These are phyloP conservation scores for Cyprinodon brontotheroides DNA, from an alignment of 2,113 vertebrate genomes.

Conservation along the genomic window DNA sequence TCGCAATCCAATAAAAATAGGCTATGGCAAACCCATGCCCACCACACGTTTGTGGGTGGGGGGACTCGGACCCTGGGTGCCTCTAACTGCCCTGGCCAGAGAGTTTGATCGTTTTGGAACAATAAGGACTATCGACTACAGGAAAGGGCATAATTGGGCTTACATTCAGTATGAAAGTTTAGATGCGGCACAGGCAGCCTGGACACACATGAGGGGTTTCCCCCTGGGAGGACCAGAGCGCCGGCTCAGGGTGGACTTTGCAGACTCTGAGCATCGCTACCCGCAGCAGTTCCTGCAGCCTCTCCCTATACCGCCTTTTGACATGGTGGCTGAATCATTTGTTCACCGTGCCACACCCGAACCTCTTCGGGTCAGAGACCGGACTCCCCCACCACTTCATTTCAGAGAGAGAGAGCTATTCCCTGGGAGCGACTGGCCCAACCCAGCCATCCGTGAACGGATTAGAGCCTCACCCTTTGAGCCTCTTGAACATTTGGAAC, in stretches of 20 bases:
- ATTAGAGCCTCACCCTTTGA: conserved; percentile 88
- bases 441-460: conserved; percentile 88
- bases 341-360: conserved; percentile 91
- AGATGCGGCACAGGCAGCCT: conserved; percentile 96
- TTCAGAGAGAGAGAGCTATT: conserved; percentile 94
- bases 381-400: conserved; percentile 92
- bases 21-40: conserved; percentile 96
- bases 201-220: conserved; percentile 95
- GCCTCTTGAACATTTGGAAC: conserved; percentile 90
- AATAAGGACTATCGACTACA: conserved; percentile 96
- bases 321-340: conserved; percentile 93
- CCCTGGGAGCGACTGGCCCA: conserved; percentile 90
- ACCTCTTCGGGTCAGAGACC: conserved; percentile 88
- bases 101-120: conserved; percentile 99
- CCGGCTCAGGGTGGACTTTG: conserved; percentile 94
- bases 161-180: conserved; percentile 99
- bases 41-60: conserved; percentile 97
- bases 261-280: conserved; percentile 94
- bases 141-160: conserved; percentile 95
- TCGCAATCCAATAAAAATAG: conserved; percentile 93
- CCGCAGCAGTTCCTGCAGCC: conserved; percentile 91
- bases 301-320: conserved; percentile 91
- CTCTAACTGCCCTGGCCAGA: conserved; percentile 89
- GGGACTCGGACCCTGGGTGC: conserved; percentile 94
- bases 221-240: conserved; percentile 92